Conservation (phyloP, 2,797 vertebrate species). For the Melanogrammus aeglefinus region DNA sequence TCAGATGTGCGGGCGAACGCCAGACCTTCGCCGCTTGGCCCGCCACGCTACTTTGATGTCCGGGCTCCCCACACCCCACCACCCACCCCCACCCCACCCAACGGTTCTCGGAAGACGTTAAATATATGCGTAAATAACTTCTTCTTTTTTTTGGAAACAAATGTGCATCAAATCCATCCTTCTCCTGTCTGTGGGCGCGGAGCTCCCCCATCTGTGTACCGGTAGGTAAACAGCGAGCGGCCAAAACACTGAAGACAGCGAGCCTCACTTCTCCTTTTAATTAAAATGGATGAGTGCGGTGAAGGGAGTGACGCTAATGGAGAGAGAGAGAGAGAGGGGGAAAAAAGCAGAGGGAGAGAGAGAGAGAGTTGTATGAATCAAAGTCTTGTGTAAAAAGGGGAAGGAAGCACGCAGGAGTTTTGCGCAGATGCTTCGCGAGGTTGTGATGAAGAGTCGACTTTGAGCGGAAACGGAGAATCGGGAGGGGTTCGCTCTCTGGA, state of each 20-base stretch:
- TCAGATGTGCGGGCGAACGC: constrained; percentile 75
- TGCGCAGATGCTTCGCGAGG: too few species aligned
- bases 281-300: constrained; percentile 44
- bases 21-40: constrained; percentile 41
- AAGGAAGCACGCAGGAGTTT: too few species aligned
- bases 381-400: not conserved
- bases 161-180: constrained; percentile 40
- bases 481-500: too few species aligned
- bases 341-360: not conserved
- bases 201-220: constrained; percentile 38
- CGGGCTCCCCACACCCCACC: constrained; percentile 62
- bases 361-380: not conserved
- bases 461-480: too few species aligned
- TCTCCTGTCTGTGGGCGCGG: constrained; percentile 54
- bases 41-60: constrained; percentile 63
- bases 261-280: constrained; percentile 55
- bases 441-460: too few species aligned
- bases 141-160: not conserved
- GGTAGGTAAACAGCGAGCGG: constrained; percentile 67
- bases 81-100: not conserved
- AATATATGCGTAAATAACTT: constrained; percentile 14
- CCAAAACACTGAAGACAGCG: constrained; percentile 55
- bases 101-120: constrained; percentile 66
- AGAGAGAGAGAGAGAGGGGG: not conserved
- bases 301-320: not conserved